These are phyloP conservation scores for Meda fulgida DNA, from an alignment of 2,797 vertebrate species.

Conservation along the genomic window DNA sequence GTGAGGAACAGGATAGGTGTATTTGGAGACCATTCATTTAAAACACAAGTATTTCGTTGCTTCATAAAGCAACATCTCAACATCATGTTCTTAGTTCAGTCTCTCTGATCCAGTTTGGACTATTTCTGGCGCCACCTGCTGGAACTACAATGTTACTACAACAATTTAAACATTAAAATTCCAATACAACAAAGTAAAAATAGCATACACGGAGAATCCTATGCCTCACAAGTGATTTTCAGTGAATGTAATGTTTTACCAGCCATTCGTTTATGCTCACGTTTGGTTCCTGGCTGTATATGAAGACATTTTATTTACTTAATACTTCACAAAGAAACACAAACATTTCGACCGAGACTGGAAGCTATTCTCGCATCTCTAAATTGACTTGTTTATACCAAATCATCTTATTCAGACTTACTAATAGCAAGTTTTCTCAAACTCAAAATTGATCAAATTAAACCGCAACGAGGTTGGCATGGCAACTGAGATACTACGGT, in stretches of 20 bases:
- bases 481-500: conserved; percentile 14
- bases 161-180: neutral
- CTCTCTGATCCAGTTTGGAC: neutral
- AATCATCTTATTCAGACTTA: neutral
- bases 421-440: neutral
- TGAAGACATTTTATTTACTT: neutral
- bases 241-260: neutral
- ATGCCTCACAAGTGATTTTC: neutral
- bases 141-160: neutral
- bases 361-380: neutral
- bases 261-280: neutral
- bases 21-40: neutral
- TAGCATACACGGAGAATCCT: neutral
- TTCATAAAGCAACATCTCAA: neutral
- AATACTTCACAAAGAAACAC: neutral
- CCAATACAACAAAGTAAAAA: neutral
- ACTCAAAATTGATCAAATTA: neutral
- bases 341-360: neutral
- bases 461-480: conserved; percentile 14
- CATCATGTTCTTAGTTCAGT: neutral
- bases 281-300: neutral
- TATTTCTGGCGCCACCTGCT: neutral
- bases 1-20: neutral
- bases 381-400: neutral
- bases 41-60: neutral